Percentiles rank a stretch among this genome's conserved stretches.
These are phyloP conservation scores for Campoletis raptor DNA, from an alignment of 2,888 invertebrate genomes.

Conservation along the genomic window DNA sequence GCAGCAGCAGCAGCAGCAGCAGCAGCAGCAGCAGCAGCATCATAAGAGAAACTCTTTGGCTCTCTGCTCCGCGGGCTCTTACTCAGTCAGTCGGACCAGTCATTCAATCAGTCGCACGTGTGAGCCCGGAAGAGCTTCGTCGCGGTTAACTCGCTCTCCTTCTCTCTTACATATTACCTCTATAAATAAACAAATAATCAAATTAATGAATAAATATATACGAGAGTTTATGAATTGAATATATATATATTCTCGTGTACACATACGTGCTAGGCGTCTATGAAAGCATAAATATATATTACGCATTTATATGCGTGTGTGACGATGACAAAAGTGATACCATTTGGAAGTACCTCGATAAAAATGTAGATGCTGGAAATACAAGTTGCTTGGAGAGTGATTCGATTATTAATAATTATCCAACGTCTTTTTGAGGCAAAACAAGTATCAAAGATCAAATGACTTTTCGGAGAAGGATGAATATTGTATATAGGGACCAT, in stretches of 20 bases:
- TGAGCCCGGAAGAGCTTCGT: conserved; percentile 68
- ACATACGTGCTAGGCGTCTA: neutral
- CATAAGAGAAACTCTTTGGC: conserved; percentile 78
- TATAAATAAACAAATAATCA: neutral
- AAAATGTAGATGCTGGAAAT: neutral
- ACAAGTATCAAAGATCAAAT: neutral
- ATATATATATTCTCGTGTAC: too few species aligned
- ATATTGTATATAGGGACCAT: conserved; percentile 40
- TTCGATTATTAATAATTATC: neutral
- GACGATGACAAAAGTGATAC: conserved; percentile 2
- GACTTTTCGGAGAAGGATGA: neutral
- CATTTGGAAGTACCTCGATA: neutral
- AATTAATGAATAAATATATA: conserved; percentile 1
- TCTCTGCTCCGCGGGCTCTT: conserved; percentile 69
- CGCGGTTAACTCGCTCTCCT: conserved; percentile 59
- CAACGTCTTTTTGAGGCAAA: neutral
- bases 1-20: conserved; percentile 59
- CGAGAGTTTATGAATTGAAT: conserved; percentile 5
- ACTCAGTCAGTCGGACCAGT: conserved; percentile 77
- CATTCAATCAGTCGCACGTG: conserved; percentile 74
- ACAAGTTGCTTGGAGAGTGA: conserved; percentile 12
- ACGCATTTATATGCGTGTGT: neutral
- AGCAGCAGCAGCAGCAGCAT: conserved; percentile 61
- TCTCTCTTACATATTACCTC: conserved; percentile 3
- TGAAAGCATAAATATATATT: neutral